Conservation (phyloP, 2,797 vertebrate species). For the Pseudotriccus pelzelni region DNA sequence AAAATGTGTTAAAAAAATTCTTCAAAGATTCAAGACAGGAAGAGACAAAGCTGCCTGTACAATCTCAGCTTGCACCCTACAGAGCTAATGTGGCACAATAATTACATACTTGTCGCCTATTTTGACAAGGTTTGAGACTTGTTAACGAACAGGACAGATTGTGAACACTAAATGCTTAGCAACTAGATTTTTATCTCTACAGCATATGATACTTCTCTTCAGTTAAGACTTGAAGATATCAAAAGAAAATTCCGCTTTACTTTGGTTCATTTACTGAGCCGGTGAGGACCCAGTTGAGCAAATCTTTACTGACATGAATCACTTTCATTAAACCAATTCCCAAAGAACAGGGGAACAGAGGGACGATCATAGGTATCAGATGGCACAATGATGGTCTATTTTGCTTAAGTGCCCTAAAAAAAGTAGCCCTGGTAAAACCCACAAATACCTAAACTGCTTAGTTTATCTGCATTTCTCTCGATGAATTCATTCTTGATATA, state of each 20-base stretch:
- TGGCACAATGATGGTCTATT: neutral
- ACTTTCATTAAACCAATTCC: neutral
- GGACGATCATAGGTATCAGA: neutral
- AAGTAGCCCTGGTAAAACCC: neutral
- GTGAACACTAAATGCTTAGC: neutral
- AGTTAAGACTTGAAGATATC: neutral
- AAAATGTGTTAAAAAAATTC: neutral
- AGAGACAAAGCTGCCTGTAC: neutral
- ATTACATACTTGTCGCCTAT: neutral
- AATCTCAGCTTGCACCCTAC: neutral
- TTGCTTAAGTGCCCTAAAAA: neutral
- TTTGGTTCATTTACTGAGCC: neutral
- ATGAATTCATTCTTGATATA: fast-evolving
- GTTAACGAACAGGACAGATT: neutral
- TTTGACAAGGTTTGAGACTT: neutral
- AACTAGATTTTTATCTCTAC: neutral
- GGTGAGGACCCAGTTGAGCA: neutral
- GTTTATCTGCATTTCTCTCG: neutral
- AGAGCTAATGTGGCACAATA: neutral
- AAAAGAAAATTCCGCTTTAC: neutral
- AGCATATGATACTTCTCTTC: neutral
- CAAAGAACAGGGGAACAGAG: neutral
- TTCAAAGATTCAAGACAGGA: neutral
- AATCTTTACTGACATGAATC: neutral
- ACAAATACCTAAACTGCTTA: neutral